Conservation (phyloP, 2,113 vertebrate species). For the Anguilla japonica region DNA sequence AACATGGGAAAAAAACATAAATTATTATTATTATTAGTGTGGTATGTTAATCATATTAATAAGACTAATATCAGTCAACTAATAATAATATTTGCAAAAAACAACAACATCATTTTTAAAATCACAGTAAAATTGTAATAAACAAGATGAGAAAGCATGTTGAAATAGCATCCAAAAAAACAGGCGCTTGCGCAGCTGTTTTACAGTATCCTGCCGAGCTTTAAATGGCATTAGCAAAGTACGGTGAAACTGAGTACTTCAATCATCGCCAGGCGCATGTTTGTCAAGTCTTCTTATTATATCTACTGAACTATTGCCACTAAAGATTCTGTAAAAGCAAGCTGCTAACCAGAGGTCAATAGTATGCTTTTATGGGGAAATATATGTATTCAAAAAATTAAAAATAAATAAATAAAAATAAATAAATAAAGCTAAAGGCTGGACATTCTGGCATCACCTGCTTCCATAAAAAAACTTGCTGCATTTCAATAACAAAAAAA, state of each 20-base stretch:
- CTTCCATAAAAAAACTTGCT: too few species aligned
- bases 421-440: not conserved
- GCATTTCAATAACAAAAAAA: too few species aligned
- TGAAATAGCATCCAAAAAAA: slow-evolving; percentile 44
- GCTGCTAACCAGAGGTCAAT: slow-evolving; percentile 48
- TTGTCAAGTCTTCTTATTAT: slow-evolving; percentile 56
- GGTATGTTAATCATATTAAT: not conserved
- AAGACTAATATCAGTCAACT: not conserved
- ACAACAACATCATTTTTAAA: not conserved
- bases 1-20: not conserved
- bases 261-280: slow-evolving; percentile 71
- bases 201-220: slow-evolving; percentile 56
- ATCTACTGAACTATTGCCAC: slow-evolving; percentile 49
- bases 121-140: slow-evolving; percentile 52
- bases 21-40: not conserved
- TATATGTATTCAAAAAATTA: slow-evolving; percentile 20
- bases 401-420: not conserved
- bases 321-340: slow-evolving; percentile 42
- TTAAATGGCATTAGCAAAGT: slow-evolving; percentile 67
- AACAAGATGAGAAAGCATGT: slow-evolving; percentile 72
- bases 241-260: slow-evolving; percentile 75
- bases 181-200: slow-evolving; percentile 45
- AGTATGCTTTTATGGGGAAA: slow-evolving; percentile 19
- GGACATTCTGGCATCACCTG: too few species aligned
- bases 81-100: not conserved